Evolutionary conservation across 1,140 invertebrate genomes (phyloP), one percentile per base, ranked within the genome.

Genomic region (Cotesia typhae): DNA sequence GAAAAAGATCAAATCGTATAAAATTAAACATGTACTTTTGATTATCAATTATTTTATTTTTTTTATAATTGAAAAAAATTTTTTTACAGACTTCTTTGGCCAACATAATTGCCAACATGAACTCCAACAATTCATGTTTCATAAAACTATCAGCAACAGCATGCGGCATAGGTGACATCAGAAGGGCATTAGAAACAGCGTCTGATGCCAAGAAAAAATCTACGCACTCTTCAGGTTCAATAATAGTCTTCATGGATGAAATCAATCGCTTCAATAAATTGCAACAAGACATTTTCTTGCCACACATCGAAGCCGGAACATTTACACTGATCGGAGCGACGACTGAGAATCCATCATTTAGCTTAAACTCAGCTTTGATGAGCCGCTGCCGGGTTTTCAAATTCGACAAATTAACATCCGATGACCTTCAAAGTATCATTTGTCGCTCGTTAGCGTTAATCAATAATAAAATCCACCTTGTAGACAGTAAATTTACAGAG

Each of bases 291-390:
- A 90, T 90, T 66, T 94, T 96, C 84, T 80, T 96, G 59, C 90
- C 93, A 10, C 91, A 94, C 84, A 90, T 96, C 28, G 95, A 96
- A 85, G 91, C 90, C 81, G 94, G 95, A 0, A 92, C 90, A 6
- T 91, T 96, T n/a, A 92, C 88, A 36, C 82, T 96, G 61, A 90
- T 96, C 71, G 95, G 94, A 51, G 94, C 95, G 0, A 96, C 95
- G 1, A 96, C 95, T 65, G 94, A 96, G 84, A 96, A 96, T 86
- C 95, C 95, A 57, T 95, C 94, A 1, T 96, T 95, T 81, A 92
- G 90, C 79, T 89, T 96, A 36, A 96, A 95, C 81, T 91, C 90
- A 73, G 94, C 94, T 0, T 83, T 96, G 5, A 82, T 96, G 0
- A 94, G 93, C 85, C 86, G 94, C 37, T 94, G 92, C 78, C 87